These are phyloP conservation scores for Pristionchus entomophagus DNA, from an alignment of 2,888 invertebrate genomes.

Conservation along the genomic window DNA sequence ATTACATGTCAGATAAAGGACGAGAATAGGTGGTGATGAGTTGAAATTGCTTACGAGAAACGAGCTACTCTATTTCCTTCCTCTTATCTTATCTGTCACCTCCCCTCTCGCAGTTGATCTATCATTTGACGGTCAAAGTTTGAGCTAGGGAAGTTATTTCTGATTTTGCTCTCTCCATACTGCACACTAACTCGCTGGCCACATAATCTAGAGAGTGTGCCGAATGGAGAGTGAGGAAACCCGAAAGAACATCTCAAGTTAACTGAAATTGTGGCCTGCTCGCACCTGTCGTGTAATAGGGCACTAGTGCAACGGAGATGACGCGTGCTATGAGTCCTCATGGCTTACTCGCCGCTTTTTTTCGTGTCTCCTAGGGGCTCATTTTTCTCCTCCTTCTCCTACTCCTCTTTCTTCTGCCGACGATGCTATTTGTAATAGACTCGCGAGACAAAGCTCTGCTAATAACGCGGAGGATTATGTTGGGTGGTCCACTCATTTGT, in stretches of 20 bases:
- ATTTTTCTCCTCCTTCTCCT: not conserved
- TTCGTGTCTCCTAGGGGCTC: conserved; percentile 16
- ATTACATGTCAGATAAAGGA: not conserved
- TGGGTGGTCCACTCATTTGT: conserved; percentile 6
- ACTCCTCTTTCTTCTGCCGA: not conserved
- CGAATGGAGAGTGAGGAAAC: no score
- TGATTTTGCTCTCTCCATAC: not conserved
- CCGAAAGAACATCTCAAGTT: no score
- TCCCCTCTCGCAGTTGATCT: not conserved
- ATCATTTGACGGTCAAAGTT: not conserved
- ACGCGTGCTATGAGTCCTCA: not conserved
- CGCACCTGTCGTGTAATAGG: conserved; percentile 37
- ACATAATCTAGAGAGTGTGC: no score
- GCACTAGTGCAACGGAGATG: conserved; percentile 13
- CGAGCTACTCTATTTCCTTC: conserved; percentile 15
- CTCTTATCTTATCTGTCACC: conserved; percentile 19
- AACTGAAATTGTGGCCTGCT: no score
- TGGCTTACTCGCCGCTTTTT: not conserved
- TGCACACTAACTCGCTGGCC: no score
- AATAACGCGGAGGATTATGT: conserved; percentile 28
- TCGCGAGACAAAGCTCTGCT: not conserved
- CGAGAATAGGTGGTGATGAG: not conserved
- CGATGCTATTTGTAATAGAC: conserved; percentile 27
- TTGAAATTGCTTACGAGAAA: not conserved
- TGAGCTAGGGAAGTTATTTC: not conserved